Conservation (phyloP, 2,888 invertebrate species). For the Alviniconcha strummeri region DNA sequence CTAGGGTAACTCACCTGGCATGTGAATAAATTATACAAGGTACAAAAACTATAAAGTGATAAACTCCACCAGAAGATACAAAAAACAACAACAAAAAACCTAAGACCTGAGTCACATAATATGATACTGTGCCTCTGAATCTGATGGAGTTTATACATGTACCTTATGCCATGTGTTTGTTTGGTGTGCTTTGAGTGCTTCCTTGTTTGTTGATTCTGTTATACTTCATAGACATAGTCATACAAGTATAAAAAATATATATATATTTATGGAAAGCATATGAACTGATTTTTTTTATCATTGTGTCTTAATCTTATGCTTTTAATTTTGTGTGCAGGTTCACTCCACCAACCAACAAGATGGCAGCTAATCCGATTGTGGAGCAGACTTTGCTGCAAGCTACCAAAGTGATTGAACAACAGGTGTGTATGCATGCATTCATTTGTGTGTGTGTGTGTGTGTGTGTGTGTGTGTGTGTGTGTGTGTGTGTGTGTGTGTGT, state of each 20-base stretch:
- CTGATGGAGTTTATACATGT: neutral
- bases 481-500: too few relatives aligned
- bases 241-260: neutral
- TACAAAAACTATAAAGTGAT: too few relatives aligned
- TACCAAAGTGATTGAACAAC: constrained; percentile 87
- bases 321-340: neutral
- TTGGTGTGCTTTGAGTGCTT: too few relatives aligned
- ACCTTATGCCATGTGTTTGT: neutral
- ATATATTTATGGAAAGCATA: neutral
- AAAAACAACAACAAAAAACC: too few relatives aligned
- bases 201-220: too few relatives aligned
- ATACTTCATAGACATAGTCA: neutral
- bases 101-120: neutral
- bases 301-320: neutral
- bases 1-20: too few relatives aligned
- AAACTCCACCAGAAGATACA: too few relatives aligned
- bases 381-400: constrained; percentile 76
- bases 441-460: neutral
- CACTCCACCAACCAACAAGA: neutral
- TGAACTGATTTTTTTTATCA: neutral
- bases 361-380: constrained; percentile 50
- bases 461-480: too few relatives aligned
- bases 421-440: constrained; percentile 68
- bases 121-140: neutral
- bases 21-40: too few relatives aligned